A percentile compares a stretch with the other conserved stretches of the same genome.
These are phyloP conservation scores for Ailuropoda melanoleuca DNA, from an alignment of 2,113 vertebrate species.

Conservation along the genomic window DNA sequence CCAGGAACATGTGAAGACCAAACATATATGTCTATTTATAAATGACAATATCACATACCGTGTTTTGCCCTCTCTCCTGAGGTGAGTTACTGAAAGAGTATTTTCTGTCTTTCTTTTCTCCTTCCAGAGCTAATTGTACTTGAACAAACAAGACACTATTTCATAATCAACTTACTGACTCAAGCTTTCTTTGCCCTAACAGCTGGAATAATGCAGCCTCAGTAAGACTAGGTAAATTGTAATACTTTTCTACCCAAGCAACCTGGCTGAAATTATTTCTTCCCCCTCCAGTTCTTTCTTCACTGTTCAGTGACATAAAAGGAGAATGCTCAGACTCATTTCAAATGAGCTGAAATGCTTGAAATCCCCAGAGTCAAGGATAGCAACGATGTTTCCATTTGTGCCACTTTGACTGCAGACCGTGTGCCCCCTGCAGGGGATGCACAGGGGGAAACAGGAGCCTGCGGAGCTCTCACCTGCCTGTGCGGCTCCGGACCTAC, in stretches of 20 bases:
- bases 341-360: not conserved
- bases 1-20: not conserved
- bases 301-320: not conserved
- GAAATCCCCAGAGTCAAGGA: not conserved
- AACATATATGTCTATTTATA: not conserved
- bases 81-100: not conserved
- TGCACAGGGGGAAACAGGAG: not conserved
- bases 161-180: not conserved
- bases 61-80: not conserved
- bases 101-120: not conserved
- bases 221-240: not conserved
- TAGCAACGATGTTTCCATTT: not conserved
- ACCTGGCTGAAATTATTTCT: not conserved
- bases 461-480: not conserved
- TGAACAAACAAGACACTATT: not conserved
- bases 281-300: not conserved
- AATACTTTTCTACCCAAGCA: not conserved
- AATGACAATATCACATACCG: not conserved
- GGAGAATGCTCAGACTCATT: not conserved
- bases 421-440: rapidly evolving
- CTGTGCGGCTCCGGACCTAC: not conserved
- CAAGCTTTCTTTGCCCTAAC: not conserved
- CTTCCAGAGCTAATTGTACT: not conserved
- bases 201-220: not conserved
- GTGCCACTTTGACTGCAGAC: not conserved